These are phyloP conservation scores for Papio anubis DNA, from an alignment of 2,113 vertebrate species.

Conservation along the genomic window DNA sequence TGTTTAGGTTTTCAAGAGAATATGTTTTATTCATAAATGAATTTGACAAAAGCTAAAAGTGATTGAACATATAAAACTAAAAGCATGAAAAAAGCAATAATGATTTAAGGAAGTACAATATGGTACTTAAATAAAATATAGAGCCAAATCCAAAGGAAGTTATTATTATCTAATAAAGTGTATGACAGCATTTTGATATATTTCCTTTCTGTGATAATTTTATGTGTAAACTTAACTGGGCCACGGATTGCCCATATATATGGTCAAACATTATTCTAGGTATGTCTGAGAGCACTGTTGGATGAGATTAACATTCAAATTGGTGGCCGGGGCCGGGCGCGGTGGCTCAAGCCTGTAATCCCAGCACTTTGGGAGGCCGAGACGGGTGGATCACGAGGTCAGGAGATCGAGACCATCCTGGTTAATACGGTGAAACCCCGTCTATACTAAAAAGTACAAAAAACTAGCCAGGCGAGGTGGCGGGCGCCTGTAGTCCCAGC, in stretches of 20 bases:
- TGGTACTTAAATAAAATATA: not conserved
- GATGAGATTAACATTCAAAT: conserved; percentile 15
- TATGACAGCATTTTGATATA: conserved; percentile 4
- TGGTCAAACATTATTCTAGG: not conserved
- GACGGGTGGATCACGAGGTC: too few relatives aligned
- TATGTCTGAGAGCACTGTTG: not conserved
- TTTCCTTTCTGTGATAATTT: not conserved
- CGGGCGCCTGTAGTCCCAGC: too few relatives aligned
- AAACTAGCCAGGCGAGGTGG: rapidly evolving
- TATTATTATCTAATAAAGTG: not conserved
- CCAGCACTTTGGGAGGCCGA: too few relatives aligned
- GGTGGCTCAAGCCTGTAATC: too few relatives aligned
- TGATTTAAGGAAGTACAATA: not conserved
- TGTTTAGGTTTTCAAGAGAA: conserved; percentile 5
- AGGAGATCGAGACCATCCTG: too few relatives aligned
- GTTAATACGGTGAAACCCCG: too few relatives aligned
- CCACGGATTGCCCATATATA: not conserved
- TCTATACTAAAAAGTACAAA: too few relatives aligned
- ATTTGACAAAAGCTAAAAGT: not conserved
- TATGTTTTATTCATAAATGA: not conserved
- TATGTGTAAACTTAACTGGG: not conserved
- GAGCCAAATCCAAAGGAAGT: not conserved
- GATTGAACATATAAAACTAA: conserved; percentile 3
- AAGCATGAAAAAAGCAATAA: not conserved
- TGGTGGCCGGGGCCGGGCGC: not conserved